These are phyloP conservation scores for Myanophis thanlyinensis DNA, from an alignment of 2,113 vertebrate genomes.

Conservation along the genomic window DNA sequence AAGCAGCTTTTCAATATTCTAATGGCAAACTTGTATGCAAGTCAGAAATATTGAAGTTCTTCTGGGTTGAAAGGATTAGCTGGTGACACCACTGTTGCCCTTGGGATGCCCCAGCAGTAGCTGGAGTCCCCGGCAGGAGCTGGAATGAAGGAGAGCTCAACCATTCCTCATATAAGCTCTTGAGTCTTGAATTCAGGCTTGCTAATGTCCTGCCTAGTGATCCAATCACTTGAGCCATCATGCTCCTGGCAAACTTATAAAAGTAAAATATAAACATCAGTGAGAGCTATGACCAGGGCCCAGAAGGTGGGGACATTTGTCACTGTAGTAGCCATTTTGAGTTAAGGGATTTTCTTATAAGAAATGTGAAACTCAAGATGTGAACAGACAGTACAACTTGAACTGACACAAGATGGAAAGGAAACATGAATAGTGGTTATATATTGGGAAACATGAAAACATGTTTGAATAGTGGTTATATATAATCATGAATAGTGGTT, in stretches of 20 bases:
- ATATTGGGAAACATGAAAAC: too few relatives aligned
- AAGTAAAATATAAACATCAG: background rate
- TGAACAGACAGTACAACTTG: background rate
- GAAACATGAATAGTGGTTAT: background rate
- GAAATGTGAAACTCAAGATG: background rate
- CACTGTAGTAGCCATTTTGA: background rate
- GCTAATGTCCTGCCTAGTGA: background rate
- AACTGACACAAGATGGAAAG: background rate
- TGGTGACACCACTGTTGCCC: background rate
- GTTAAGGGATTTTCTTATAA: background rate
- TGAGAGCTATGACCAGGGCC: background rate
- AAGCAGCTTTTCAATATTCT: background rate
- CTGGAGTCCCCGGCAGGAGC: background rate
- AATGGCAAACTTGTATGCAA: background rate
- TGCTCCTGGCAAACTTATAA: background rate
- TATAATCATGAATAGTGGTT: background rate
- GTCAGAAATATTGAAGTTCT: background rate
- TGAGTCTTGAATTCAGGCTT: background rate
- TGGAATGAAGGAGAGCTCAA: background rate
- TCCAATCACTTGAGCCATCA: background rate
- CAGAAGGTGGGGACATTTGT: background rate
- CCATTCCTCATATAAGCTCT: background rate
- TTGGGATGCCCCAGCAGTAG: background rate
- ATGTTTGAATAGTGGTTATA: background rate
- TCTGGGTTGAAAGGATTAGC: background rate